These are phyloP conservation scores for Agapostemon virescens DNA, from an alignment of 2,888 invertebrate species.

Conservation along the genomic window DNA sequence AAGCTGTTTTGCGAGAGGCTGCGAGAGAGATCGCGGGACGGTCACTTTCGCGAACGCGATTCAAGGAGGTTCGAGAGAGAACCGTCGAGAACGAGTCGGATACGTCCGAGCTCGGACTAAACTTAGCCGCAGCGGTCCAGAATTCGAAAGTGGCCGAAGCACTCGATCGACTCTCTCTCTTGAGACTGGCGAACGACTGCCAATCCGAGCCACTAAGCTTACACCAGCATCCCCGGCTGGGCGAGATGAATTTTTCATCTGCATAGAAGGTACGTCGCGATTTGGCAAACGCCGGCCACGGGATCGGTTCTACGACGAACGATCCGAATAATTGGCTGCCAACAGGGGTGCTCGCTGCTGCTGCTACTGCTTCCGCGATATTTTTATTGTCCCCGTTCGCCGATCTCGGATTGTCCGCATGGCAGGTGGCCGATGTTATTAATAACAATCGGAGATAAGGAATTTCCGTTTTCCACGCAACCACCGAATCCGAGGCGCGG, in stretches of 20 bases:
- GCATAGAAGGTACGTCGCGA: slow-evolving; percentile 39
- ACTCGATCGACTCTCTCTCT: slow-evolving; percentile 57
- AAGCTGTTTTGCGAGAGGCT: neutral
- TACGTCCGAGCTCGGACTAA: slow-evolving; percentile 49
- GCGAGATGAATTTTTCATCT: slow-evolving; percentile 56
- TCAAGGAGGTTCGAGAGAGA: slow-evolving; percentile 20
- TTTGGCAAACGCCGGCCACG: slow-evolving; percentile 56
- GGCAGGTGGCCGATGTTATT: slow-evolving; percentile 13
- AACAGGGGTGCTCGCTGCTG: slow-evolving; percentile 31
- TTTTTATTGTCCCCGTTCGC: slow-evolving; percentile 45
- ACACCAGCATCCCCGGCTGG: slow-evolving; percentile 41
- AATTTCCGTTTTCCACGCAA: slow-evolving; percentile 31
- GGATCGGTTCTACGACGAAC: slow-evolving; percentile 37
- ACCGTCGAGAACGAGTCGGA: neutral
- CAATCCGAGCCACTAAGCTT: slow-evolving; percentile 46
- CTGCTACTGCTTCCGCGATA: slow-evolving; percentile 56
- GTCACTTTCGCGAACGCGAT: slow-evolving; percentile 27
- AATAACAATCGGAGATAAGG: slow-evolving; percentile 34
- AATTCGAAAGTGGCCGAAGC: slow-evolving; percentile 56
- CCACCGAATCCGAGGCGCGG: neutral
- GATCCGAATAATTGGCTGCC: slow-evolving; percentile 59
- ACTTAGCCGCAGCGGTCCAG: slow-evolving; percentile 62
- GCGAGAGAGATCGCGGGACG: neutral
- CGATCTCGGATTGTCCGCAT: neutral
- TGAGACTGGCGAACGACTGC: slow-evolving; percentile 62